These are phyloP conservation scores for Phalera bucephala DNA, from an alignment of 2,888 invertebrate genomes.

Conservation along the genomic window DNA sequence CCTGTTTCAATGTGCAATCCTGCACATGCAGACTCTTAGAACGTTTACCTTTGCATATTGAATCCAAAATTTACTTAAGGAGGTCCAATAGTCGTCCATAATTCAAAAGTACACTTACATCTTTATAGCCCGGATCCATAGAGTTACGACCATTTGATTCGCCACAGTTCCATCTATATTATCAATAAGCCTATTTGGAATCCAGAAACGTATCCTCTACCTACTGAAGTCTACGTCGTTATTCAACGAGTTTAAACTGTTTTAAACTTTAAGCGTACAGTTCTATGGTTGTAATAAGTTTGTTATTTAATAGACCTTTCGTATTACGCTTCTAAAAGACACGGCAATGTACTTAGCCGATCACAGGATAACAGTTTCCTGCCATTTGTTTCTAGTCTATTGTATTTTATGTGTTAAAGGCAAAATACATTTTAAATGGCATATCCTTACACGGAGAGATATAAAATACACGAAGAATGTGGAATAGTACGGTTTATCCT, in stretches of 20 bases:
- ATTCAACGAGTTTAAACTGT: conserved; percentile 11
- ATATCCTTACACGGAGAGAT: too few relatives aligned
- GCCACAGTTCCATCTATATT: conserved; percentile 42
- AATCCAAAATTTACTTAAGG: too few relatives aligned
- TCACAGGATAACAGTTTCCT: conserved; percentile 35
- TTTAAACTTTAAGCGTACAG: not conserved
- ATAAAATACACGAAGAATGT: too few relatives aligned
- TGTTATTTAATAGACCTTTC: conserved; percentile 17
- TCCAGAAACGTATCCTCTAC: conserved; percentile 41
- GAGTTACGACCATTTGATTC: conserved; percentile 40
- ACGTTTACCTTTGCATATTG: too few relatives aligned
- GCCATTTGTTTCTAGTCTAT: conserved; percentile 20
- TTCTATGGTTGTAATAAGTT: conserved; percentile 17
- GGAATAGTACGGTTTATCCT: too few relatives aligned
- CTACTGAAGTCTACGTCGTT: conserved; percentile 39
- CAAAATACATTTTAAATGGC: conserved; percentile 1
- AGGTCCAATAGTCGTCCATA: conserved; percentile 4
- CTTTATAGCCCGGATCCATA: conserved; percentile 13
- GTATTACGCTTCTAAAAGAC: conserved; percentile 25
- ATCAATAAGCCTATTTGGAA: conserved; percentile 54
- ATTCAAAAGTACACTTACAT: conserved; percentile 13
- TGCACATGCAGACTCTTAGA: too few relatives aligned
- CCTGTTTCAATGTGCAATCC: too few relatives aligned
- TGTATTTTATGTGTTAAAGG: conserved; percentile 14
- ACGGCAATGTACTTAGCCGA: conserved; percentile 37